Evolutionary conservation across 2,113 vertebrate species (phyloP).

Genomic region (Aegotheles bennettii): DNA sequence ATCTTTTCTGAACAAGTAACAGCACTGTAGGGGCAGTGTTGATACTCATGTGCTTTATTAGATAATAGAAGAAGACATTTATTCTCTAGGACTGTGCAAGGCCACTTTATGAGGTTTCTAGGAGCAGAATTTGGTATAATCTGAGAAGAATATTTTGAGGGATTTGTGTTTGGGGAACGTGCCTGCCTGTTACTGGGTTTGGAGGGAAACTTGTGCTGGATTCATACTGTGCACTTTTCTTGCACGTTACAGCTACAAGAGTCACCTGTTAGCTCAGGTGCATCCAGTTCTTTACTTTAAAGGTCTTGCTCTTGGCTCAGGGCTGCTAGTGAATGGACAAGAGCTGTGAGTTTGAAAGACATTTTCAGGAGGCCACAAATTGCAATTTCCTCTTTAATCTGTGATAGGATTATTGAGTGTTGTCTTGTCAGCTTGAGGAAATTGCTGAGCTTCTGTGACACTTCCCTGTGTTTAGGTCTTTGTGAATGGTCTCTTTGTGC

Average conservation of each 20-base stretch:
- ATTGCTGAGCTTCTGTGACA: neutral
- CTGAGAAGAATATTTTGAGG: neutral
- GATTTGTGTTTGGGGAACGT: neutral
- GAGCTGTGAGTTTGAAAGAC: neutral
- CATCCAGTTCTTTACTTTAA: neutral
- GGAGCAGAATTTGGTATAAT: neutral
- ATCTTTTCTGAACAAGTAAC: neutral
- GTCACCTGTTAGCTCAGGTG: neutral
- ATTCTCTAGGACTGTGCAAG: neutral
- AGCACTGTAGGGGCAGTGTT: neutral
- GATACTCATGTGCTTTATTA: neutral
- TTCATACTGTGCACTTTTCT: neutral
- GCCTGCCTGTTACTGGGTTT: neutral
- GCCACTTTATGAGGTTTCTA: neutral
- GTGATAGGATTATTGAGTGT: neutral
- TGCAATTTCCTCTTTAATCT: neutral
- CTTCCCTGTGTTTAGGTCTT: neutral
- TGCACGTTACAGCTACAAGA: neutral
- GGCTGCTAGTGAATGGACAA: neutral
- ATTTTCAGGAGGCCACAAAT: neutral
- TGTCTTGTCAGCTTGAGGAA: neutral
- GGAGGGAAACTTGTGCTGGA: neutral
- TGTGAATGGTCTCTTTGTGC: neutral
- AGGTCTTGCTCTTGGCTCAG: neutral
- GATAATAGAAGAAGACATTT: neutral